These are phyloP conservation scores for Lontra canadensis DNA, from an alignment of 2,113 vertebrate species.

Conservation along the genomic window DNA sequence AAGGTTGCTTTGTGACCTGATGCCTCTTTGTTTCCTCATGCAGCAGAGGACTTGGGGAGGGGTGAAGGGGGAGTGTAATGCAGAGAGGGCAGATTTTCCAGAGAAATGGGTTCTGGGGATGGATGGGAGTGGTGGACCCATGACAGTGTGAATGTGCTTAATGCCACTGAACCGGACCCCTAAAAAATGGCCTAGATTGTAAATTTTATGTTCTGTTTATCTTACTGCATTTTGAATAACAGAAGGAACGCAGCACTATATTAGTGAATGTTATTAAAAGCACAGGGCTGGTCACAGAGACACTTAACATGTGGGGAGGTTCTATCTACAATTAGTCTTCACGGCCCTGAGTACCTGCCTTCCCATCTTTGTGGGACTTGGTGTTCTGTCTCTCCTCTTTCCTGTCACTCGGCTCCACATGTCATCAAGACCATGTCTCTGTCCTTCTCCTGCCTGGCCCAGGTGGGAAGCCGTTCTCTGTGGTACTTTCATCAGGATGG, in stretches of 20 bases:
- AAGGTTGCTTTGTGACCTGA: background rate
- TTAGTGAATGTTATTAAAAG: background rate
- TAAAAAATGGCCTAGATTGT: background rate
- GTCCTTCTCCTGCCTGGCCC: background rate
- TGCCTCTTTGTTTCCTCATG: background rate
- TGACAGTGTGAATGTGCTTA: background rate
- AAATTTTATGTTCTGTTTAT: background rate
- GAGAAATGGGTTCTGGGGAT: background rate
- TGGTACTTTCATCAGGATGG: background rate
- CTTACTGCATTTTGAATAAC: background rate
- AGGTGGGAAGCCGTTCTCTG: background rate
- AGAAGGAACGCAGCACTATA: background rate
- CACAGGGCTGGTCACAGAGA: background rate
- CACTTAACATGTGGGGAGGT: fast-evolving
- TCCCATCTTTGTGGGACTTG: background rate
- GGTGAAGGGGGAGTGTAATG: background rate
- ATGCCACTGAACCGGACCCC: background rate
- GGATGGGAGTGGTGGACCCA: background rate
- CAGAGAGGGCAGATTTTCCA: background rate
- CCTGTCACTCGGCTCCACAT: background rate
- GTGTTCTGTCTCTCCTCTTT: background rate
- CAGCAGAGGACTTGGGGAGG: background rate
- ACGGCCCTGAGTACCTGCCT: background rate
- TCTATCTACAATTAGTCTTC: background rate
- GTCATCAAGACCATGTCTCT: background rate